Evolutionary conservation across 2,888 invertebrate species (phyloP), one percentile per base, ranked within the genome.

Genomic region (Protodeltote pygarga): DNA sequence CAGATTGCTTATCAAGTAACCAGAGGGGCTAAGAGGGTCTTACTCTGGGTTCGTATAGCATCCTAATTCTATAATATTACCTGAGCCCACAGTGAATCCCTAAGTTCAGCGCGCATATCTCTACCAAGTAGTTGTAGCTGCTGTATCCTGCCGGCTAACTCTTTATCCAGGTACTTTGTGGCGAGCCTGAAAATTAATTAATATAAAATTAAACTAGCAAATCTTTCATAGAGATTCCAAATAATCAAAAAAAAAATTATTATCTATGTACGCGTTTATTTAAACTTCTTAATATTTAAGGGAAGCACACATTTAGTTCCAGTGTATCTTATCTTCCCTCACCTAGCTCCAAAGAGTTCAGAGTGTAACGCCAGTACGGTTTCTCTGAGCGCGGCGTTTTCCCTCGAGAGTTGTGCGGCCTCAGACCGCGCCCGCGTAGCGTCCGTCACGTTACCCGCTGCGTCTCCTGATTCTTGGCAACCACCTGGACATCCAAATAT

Each of bases 81-180:
- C 90, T 97, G 97, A 58, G 96, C 90, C 92, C 91, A 92, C 3
- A 97, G 86, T 31, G 96, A 95, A 77, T 97, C 96, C 68, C 97
- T 93, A 24, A 97, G 93, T 59, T 95, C 95, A 1, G 96, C 95
- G 25, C 95, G 93, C 95, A 97, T 95, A 77, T 97, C 96, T 47
- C 96, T 90, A 6, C 94, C 96, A 57, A 97, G 89, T 37, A 97
- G 87, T 80, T 97, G 97, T 61, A 97, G 93, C 85, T 97, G 97
- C 77, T 97, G 97, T 85, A 97, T 97, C 72, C 97, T 93, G 39
- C 94, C 94, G 19, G 96, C 96, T 46, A 97, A 83, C 80, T 97
- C 96, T 79, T 97, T 97, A 82, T 97, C 97, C 62, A 97, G 87
- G 80, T 97, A 97, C 77, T 96, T 96, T 6, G 97, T 96, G 5